phyloP scores from a whole-genome alignment of 2,113 vertebrate genomes.

The Oreotragus oreotragus region DNA sequence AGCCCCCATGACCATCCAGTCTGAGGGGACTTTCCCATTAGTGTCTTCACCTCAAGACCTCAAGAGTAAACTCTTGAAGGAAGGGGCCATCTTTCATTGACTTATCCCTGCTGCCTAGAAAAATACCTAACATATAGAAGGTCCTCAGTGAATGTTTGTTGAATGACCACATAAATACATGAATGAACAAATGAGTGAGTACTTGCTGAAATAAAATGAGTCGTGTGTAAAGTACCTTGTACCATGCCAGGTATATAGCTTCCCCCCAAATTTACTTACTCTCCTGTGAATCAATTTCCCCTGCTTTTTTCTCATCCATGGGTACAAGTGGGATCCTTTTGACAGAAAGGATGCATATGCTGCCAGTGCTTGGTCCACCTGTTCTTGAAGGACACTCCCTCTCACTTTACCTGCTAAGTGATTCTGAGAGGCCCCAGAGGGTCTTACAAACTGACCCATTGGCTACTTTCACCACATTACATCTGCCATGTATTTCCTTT shows the following conservation, averaged over 20 bases:
- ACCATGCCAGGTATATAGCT: not conserved
- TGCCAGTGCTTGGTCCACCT: not conserved
- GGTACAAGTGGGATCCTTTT: not conserved
- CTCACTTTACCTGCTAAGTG: not conserved
- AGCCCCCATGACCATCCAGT: not conserved
- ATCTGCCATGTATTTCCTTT: not conserved
- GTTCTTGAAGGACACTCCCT: not conserved
- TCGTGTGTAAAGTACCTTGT: not conserved
- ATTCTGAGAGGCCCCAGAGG: not conserved
- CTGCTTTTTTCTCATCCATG: not conserved
- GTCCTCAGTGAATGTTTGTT: not conserved
- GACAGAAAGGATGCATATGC: not conserved
- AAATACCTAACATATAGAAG: not conserved
- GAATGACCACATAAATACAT: not conserved
- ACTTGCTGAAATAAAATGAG: not conserved
- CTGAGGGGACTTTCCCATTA: not conserved
- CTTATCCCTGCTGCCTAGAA: not conserved
- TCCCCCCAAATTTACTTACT: not conserved
- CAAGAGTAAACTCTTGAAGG: not conserved
- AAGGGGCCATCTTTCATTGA: not conserved
- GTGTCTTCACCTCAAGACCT: not conserved
- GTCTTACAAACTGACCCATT: not conserved
- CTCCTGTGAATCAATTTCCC: not conserved
- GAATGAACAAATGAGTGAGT: not conserved
- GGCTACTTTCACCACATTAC: not conserved